Conservation (phyloP, 1,140 invertebrate species). For the Hyles vespertilio region DNA sequence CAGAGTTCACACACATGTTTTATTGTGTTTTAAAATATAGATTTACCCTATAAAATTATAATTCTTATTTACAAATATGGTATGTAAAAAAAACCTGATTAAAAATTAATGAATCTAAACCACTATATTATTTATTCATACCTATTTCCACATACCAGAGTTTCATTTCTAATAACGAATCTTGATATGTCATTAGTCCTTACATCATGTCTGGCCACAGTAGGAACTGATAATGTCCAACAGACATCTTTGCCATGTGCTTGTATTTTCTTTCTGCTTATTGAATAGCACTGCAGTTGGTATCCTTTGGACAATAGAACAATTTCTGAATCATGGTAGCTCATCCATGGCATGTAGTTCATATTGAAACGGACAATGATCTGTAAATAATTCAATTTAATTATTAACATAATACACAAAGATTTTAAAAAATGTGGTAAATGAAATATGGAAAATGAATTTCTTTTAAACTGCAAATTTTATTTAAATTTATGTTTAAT, state of each 20-base stretch:
- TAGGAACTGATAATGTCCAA: conserved; percentile 53
- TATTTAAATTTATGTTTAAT: no score
- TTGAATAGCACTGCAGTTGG: conserved; percentile 37
- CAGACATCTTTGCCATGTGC: conserved; percentile 17
- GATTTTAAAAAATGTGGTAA: no score
- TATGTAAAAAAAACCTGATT: no score
- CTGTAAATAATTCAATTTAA: conserved; percentile 26
- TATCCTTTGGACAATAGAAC: conserved; percentile 46
- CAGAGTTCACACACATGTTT: no score
- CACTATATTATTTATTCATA: conserved; percentile 15
- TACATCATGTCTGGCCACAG: conserved; percentile 44
- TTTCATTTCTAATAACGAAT: conserved; percentile 48
- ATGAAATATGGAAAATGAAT: no score
- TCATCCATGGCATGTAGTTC: conserved; percentile 64
- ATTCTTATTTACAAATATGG: no score
- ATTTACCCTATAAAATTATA: no score
- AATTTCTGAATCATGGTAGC: conserved; percentile 35
- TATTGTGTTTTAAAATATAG: no score
- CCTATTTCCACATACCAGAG: conserved; percentile 63
- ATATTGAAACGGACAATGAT: conserved; percentile 39
- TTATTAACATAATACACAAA: not conserved
- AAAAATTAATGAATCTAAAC: no score
- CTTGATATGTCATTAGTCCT: conserved; percentile 65
- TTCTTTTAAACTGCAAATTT: no score
- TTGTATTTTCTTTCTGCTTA: conserved; percentile 32